A percentile compares a stretch with the other conserved stretches of the same genome.
These are phyloP conservation scores for Girardia tigrina DNA, from an alignment of 2,888 invertebrate species.

Conservation along the genomic window DNA sequence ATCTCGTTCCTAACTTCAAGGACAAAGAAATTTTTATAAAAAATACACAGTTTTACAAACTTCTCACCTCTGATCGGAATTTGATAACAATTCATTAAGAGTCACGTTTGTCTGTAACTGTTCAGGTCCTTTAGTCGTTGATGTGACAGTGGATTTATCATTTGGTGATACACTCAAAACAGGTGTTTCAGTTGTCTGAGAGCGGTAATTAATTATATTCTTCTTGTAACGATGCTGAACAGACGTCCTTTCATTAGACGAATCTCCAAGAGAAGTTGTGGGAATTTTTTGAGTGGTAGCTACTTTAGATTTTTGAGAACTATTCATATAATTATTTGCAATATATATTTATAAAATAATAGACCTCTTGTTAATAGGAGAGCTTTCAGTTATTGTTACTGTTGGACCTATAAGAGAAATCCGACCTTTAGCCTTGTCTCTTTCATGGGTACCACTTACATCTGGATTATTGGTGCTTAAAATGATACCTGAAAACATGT, in stretches of 20 bases:
- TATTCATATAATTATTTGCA: neutral
- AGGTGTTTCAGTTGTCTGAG: neutral
- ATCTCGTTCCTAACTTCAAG: too few species aligned
- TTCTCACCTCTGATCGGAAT: conserved; percentile 4
- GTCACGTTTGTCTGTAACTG: conserved; percentile 17
- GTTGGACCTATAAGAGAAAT: neutral
- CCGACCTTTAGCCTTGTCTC: conserved; percentile 5
- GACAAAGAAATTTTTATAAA: too few species aligned
- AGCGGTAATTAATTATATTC: neutral
- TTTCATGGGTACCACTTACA: too few species aligned
- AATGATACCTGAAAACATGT: too few species aligned
- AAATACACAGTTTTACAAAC: too few species aligned
- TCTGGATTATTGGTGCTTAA: too few species aligned
- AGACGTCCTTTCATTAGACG: neutral
- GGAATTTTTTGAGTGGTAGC: neutral
- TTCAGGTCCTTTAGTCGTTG: neutral
- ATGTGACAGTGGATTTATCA: neutral
- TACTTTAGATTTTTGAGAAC: neutral
- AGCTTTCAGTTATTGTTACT: neutral
- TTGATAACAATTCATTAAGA: neutral
- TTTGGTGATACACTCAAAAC: neutral
- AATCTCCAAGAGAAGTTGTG: neutral
- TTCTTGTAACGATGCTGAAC: neutral
- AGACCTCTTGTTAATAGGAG: neutral
- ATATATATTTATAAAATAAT: neutral